These are phyloP conservation scores for Neomonachus schauinslandi DNA, from an alignment of 2,113 vertebrate genomes.

Conservation along the genomic window DNA sequence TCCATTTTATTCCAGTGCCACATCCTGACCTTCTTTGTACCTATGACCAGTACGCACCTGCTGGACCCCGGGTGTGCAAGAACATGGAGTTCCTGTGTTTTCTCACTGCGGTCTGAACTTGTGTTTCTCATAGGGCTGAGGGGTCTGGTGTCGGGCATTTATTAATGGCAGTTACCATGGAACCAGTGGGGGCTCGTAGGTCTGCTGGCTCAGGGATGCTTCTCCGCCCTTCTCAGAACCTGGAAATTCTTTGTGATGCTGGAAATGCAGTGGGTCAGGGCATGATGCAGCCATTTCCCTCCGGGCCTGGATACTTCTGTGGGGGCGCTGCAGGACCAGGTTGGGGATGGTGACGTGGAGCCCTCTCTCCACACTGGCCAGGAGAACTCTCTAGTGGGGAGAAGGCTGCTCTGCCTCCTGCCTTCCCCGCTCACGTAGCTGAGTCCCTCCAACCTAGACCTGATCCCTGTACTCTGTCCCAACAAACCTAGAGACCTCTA, in stretches of 20 bases:
- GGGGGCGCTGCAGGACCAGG: too few relatives aligned
- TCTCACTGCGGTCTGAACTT: not conserved
- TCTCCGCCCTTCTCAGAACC: not conserved
- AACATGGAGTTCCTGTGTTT: not conserved
- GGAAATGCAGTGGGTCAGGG: not conserved
- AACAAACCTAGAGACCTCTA: not conserved
- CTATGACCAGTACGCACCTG: not conserved
- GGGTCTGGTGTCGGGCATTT: not conserved
- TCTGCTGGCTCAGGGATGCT: not conserved
- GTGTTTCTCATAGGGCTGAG: not conserved
- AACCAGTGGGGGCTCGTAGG: not conserved
- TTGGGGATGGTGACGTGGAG: not conserved
- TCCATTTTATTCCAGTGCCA: not conserved
- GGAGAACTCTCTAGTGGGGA: not conserved
- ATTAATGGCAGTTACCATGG: not conserved
- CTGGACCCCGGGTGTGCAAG: not conserved
- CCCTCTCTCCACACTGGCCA: not conserved
- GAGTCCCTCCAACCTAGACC: not conserved
- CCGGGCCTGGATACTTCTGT: not conserved
- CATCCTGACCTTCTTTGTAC: not conserved
- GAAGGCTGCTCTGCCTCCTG: not conserved
- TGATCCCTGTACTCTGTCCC: not conserved
- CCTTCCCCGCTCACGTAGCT: not conserved
- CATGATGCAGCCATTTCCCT: not conserved
- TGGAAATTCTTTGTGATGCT: not conserved